Percentiles rank a stretch among this genome's conserved stretches.
Conservation (phyloP, 2,888 invertebrate species). For the Lithodes maja region DNA sequence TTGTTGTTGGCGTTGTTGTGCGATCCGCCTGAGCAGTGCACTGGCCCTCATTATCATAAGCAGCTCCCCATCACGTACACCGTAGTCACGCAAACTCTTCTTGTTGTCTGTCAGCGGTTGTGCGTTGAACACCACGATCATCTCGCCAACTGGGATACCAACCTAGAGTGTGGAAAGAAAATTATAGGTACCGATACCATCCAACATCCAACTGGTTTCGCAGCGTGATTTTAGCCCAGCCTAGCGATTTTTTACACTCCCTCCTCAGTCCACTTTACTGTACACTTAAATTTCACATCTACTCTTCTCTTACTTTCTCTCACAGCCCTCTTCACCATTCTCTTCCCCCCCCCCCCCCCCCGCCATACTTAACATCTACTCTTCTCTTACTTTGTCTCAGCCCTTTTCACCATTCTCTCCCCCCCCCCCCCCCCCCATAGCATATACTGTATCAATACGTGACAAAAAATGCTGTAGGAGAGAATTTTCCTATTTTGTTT, state of each 20-base stretch:
- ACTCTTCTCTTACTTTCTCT: too few relatives aligned
- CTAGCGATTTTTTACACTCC: too few relatives aligned
- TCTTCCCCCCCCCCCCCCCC: neutral
- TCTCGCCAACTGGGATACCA: conserved; percentile 86
- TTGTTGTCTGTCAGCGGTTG: conserved; percentile 88
- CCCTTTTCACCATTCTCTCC: too few relatives aligned
- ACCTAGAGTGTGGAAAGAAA: conserved; percentile 79
- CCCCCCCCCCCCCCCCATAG: too few relatives aligned
- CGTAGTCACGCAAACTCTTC: conserved; percentile 86
- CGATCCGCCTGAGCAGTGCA: conserved; percentile 21
- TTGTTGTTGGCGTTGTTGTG: conserved; percentile 38
- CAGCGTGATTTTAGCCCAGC: too few relatives aligned
- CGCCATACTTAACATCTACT: too few relatives aligned
- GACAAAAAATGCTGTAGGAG: too few relatives aligned
- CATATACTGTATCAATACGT: too few relatives aligned
- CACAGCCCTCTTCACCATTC: neutral
- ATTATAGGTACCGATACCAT: neutral
- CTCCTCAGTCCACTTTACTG: too few relatives aligned
- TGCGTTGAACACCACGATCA: conserved; percentile 90
- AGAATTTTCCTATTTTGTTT: too few relatives aligned
- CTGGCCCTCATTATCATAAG: conserved; percentile 79
- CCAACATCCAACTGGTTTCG: neutral
- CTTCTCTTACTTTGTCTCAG: too few relatives aligned
- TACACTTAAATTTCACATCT: too few relatives aligned
- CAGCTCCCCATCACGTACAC: conserved; percentile 91